A percentile compares a stretch with the other conserved stretches of the same genome.
Conservation (phyloP, 2,797 vertebrate species). For the Centropyge bicolor region DNA sequence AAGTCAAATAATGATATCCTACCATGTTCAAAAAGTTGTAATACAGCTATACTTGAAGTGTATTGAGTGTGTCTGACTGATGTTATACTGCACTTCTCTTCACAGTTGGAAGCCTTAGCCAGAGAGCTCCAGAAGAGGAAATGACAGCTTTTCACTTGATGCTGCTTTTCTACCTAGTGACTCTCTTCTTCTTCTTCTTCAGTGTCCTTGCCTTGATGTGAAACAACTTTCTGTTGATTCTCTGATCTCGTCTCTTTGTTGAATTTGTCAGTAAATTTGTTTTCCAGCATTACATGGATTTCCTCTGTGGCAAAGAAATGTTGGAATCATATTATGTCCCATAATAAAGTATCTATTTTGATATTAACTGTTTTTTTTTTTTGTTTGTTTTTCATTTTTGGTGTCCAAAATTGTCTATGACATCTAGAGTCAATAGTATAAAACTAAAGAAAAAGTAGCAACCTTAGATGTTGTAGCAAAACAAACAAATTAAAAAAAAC, state of each 20-base stretch:
- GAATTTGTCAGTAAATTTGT: conserved; percentile 30
- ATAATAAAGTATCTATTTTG: conserved; percentile 81
- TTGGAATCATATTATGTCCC: conserved; percentile 38
- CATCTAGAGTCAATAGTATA: background rate
- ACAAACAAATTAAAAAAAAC: too few species aligned
- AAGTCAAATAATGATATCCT: conserved; percentile 50
- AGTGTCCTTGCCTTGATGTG: background rate
- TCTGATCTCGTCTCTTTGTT: conserved; percentile 31
- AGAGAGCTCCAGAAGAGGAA: conserved; percentile 87
- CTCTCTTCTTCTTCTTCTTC: conserved; percentile 17
- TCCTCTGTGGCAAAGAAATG: conserved; percentile 31
- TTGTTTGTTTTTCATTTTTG: conserved; percentile 15
- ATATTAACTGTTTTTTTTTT: conserved; percentile 67
- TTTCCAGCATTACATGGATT: conserved; percentile 20
- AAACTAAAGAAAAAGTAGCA: background rate
- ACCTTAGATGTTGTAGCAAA: background rate
- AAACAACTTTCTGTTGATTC: conserved; percentile 25
- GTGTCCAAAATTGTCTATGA: background rate
- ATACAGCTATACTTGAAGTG: background rate
- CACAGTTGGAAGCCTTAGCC: conserved; percentile 84
- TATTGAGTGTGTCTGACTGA: background rate
- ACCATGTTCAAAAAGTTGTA: background rate
- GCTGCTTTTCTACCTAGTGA: conserved; percentile 49
- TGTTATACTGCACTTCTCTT: conserved; percentile 24
- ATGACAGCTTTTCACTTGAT: conserved; percentile 62